phyloP scores from a whole-genome alignment of 2,113 vertebrate species.

The Microcebus murinus region DNA sequence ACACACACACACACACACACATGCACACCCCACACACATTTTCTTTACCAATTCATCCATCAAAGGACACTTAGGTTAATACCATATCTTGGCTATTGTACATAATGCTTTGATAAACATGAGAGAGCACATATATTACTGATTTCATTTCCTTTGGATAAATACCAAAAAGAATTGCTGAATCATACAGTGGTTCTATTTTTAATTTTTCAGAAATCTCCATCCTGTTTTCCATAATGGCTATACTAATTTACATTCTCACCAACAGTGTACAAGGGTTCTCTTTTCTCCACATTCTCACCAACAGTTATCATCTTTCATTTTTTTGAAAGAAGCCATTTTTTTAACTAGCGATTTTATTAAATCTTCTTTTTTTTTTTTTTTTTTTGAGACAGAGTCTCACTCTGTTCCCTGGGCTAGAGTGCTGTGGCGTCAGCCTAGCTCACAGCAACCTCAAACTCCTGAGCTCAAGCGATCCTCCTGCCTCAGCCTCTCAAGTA shows the following conservation, averaged over 20 bases:
- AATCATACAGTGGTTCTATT: neutral
- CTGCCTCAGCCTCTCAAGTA: too few relatives aligned
- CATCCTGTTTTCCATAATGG: neutral
- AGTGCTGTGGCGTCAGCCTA: too few relatives aligned
- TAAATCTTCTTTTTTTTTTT: too few relatives aligned
- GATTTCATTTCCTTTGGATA: neutral
- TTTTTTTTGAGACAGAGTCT: too few relatives aligned
- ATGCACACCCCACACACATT: too few relatives aligned
- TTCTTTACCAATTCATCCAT: neutral
- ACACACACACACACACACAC: too few relatives aligned
- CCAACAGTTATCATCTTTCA: neutral
- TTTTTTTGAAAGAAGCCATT: neutral
- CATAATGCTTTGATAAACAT: neutral
- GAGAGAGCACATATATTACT: neutral
- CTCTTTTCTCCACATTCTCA: neutral
- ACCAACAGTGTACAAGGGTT: neutral
- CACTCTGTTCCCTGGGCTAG: too few relatives aligned
- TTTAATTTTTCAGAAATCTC: neutral
- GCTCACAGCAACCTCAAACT: too few relatives aligned
- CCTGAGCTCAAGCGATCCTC: too few relatives aligned
- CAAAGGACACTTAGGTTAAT: neutral
- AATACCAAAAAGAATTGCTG: neutral
- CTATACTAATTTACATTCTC: neutral
- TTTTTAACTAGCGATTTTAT: too few relatives aligned
- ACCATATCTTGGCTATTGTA: neutral